These are phyloP conservation scores for Sinhomidia bicolor DNA, from an alignment of 2,888 invertebrate species.

Conservation along the genomic window DNA sequence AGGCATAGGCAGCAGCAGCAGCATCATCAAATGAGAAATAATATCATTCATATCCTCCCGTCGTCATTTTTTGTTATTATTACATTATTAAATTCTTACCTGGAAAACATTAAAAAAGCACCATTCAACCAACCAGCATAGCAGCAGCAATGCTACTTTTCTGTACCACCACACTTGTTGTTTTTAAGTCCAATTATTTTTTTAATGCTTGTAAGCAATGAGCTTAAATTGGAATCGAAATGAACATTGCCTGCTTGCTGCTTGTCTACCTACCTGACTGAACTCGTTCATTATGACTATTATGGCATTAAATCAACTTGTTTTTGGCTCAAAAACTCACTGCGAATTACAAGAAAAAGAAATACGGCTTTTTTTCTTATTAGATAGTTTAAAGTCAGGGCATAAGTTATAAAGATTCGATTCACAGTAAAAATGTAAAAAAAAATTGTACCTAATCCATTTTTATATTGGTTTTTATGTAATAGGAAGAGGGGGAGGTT, in stretches of 20 bases:
- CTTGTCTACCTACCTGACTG: not conserved
- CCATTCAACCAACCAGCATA: not conserved
- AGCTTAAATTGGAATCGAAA: conserved; percentile 33
- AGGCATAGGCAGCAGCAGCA: not conserved
- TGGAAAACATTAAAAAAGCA: conserved; percentile 37
- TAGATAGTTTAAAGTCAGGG: not conserved
- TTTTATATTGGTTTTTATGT: conserved; percentile 61
- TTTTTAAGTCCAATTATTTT: conserved; percentile 40
- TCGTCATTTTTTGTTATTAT: conserved; percentile 32
- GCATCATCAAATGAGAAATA: conserved; percentile 16
- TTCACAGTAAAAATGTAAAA: conserved; percentile 1
- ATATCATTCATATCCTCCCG: conserved; percentile 48
- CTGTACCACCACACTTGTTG: not conserved
- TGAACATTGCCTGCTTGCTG: not conserved
- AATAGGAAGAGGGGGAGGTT: not conserved
- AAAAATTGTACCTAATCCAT: conserved; percentile 25
- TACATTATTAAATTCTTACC: conserved; percentile 46
- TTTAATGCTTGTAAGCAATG: conserved; percentile 28
- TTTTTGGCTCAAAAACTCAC: conserved; percentile 40
- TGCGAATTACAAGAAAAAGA: not conserved
- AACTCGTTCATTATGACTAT: conserved; percentile 58
- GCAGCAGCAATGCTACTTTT: not conserved
- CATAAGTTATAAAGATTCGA: not conserved
- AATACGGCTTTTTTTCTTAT: not conserved
- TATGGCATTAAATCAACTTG: conserved; percentile 60